phyloP scores from a whole-genome alignment of 2,797 vertebrate species.

The Orientallactaga sibirica region DNA sequence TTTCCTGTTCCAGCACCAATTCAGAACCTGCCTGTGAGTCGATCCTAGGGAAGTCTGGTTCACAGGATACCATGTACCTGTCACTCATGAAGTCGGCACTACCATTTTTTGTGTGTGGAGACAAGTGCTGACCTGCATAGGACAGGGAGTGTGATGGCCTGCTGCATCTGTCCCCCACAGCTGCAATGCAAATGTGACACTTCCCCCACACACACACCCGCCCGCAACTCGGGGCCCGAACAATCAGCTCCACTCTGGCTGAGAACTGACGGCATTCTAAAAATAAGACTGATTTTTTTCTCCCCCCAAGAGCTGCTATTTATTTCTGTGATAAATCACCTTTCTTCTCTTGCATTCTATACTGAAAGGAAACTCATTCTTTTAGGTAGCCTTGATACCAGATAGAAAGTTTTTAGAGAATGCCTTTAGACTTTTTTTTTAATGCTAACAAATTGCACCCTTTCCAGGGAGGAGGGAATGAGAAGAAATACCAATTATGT shows the following conservation, averaged over 20 bases:
- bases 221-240: neutral
- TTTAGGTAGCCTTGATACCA: slow-evolving; percentile 33
- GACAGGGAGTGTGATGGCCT: neutral
- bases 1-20: neutral
- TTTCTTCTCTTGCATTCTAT: slow-evolving; percentile 51
- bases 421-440: neutral
- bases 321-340: slow-evolving; percentile 66
- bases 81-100: neutral
- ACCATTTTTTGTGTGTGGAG: neutral
- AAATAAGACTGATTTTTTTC: slow-evolving; percentile 24
- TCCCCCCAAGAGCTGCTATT: slow-evolving; percentile 54
- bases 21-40: neutral
- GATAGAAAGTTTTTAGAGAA: slow-evolving; percentile 45
- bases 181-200: neutral
- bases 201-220: too few relatives aligned
- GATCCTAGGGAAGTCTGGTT: neutral
- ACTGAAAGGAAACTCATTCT: slow-evolving; percentile 54
- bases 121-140: neutral
- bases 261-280: slow-evolving; percentile 50
- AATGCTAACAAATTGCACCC: slow-evolving; percentile 31
- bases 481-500: slow-evolving; percentile 33
- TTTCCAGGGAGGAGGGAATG: neutral
- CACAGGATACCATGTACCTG: neutral
- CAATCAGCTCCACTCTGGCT: neutral
- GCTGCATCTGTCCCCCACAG: neutral